Percentiles rank a stretch among this genome's conserved stretches.
These are phyloP conservation scores for Brachyistius frenatus DNA, from an alignment of 2,113 vertebrate species.

Conservation along the genomic window DNA sequence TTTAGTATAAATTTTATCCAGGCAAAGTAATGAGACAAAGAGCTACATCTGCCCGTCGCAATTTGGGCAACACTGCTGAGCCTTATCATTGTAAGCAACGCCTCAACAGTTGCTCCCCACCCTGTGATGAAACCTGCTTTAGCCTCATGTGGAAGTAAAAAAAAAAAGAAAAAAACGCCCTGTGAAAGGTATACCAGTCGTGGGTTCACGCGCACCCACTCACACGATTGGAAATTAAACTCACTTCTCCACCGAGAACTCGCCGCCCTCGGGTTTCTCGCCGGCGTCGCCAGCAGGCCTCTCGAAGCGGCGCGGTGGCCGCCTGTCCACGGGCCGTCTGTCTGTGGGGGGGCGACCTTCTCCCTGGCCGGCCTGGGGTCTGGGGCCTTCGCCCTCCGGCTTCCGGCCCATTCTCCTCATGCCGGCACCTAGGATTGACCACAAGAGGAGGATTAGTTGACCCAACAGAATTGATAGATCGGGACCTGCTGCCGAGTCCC, in stretches of 20 bases:
- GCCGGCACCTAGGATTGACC: slow-evolving; percentile 81
- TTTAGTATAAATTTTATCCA: background rate
- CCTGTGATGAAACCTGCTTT: background rate
- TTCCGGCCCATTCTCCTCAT: slow-evolving; percentile 95
- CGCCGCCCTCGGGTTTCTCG: slow-evolving; percentile 95
- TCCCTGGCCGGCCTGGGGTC: slow-evolving; percentile 86
- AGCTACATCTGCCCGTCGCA: background rate
- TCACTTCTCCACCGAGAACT: slow-evolving; percentile 97
- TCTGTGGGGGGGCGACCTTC: slow-evolving; percentile 94
- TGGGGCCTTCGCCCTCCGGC: slow-evolving; percentile 89
- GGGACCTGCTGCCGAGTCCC: slow-evolving; percentile 19
- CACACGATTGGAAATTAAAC: slow-evolving; percentile 34
- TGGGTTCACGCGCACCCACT: background rate
- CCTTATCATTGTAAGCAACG: slow-evolving; percentile 51
- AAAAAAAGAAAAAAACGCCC: background rate
- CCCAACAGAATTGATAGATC: slow-evolving; percentile 21
- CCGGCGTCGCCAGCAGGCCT: slow-evolving; percentile 86
- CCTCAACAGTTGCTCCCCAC: slow-evolving; percentile 33
- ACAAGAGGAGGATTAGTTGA: slow-evolving; percentile 51
- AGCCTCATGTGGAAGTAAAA: background rate
- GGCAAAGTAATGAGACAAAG: background rate
- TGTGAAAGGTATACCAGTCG: background rate
- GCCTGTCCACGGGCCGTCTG: slow-evolving; percentile 89
- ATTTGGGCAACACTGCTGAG: background rate
- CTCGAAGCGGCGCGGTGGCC: slow-evolving; percentile 93